phyloP scores from a whole-genome alignment of 1,140 invertebrate species.

The Phortica variegata region DNA sequence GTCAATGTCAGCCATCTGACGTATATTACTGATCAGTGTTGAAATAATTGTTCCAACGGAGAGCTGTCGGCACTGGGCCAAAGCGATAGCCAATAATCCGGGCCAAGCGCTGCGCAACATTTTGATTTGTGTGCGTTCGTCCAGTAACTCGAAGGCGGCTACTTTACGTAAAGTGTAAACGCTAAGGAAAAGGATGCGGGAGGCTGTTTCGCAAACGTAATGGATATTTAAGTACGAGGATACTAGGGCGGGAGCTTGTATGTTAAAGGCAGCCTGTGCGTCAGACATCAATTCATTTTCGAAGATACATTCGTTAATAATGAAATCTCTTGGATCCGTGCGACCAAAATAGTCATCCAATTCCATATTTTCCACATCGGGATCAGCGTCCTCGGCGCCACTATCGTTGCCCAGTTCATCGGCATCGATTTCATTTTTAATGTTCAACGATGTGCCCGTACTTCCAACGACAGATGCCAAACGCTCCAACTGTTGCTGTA shows the following conservation, averaged over 20 bases:
- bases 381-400: slow-evolving; percentile 38
- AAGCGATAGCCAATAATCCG: slow-evolving; percentile 87
- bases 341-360: slow-evolving; percentile 35
- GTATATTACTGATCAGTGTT: slow-evolving; percentile 72
- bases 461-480: no score
- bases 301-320: slow-evolving; percentile 44
- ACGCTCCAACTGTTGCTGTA: slow-evolving; percentile 54
- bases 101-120: slow-evolving; percentile 88
- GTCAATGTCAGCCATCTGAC: slow-evolving; percentile 61
- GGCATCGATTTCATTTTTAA: slow-evolving; percentile 39
- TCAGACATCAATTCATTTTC: slow-evolving; percentile 69
- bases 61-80: slow-evolving; percentile 83
- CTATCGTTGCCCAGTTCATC: slow-evolving; percentile 38
- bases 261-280: slow-evolving; percentile 71
- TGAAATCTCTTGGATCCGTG: slow-evolving; percentile 38
- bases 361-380: slow-evolving; percentile 29
- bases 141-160: slow-evolving; percentile 77
- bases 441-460: slow-evolving; percentile 8
- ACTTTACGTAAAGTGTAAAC: slow-evolving; percentile 87
- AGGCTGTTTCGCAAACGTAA: slow-evolving; percentile 90
- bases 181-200: slow-evolving; percentile 82
- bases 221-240: slow-evolving; percentile 82
- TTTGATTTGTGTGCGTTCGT: slow-evolving; percentile 79
- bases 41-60: slow-evolving; percentile 79
- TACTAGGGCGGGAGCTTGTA: slow-evolving; percentile 79